Base-by-base conservation (phyloP, 2,113 vertebrate species). In the Desmodus rotundus region DNA sequence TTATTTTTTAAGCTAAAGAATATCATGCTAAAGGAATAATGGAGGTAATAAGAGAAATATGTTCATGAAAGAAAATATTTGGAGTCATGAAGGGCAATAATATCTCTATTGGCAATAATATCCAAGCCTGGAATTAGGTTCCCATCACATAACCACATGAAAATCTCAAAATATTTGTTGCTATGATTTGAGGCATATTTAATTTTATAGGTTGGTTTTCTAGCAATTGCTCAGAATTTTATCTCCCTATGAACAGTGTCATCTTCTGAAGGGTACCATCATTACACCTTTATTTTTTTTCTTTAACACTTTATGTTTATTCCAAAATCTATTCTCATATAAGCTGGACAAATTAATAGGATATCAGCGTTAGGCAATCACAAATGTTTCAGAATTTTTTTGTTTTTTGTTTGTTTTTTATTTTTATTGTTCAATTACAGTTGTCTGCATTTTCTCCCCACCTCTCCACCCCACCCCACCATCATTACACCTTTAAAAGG, bases 401-500 rank as follows among this genome's bases (percentile, higher is more conserved):
- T n/a, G n/a, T n/a, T n/a, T n/a, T n/a, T n/a, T n/a, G n/a, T n/a
- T n/a, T n/a, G n/a, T n/a, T n/a, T n/a, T n/a, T n/a, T n/a, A n/a
- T n/a, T n/a, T n/a, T n/a, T n/a, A n/a, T n/a, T n/a, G n/a, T n/a
- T n/a, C n/a, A n/a, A n/a, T n/a, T n/a, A n/a, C n/a, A n/a, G n/a
- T n/a, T n/a, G n/a, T n/a, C n/a, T n/a, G n/a, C n/a, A n/a, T n/a
- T n/a, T n/a, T n/a, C n/a, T n/a, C n/a, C n/a, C n/a, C n/a, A n/a
- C n/a, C n/a, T n/a, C n/a, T n/a, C n/a, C n/a, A n/a, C n/a, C n/a
- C n/a, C n/a, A n/a, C n/a, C n/a, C n/a, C 68, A 88, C 74, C 85
- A 84, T 93, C 47, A 45, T 87, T 95, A 91, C 74, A 96, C 95
- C 91, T 94, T 36, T 98, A 96, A 97, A 77, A 77, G 45, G 17